Conservation (phyloP, 2,113 vertebrate genomes). For the Callipepla squamata region DNA sequence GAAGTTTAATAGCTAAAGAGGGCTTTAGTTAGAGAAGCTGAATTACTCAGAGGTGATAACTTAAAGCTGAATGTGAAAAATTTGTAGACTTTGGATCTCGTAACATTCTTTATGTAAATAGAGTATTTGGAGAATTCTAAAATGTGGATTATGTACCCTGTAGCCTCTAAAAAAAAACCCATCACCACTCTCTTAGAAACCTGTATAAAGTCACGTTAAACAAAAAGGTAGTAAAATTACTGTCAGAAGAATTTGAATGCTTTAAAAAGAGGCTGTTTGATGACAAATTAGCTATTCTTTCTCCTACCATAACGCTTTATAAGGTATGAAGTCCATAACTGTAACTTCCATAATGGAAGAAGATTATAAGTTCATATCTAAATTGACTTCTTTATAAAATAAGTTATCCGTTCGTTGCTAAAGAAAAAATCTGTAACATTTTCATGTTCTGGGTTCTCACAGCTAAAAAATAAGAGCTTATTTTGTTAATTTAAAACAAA, state of each 20-base stretch:
- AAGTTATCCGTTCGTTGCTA: neutral
- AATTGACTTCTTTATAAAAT: neutral
- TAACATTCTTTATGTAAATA: slow-evolving; percentile 8
- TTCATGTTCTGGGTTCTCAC: neutral
- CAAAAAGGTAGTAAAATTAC: neutral
- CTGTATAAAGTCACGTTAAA: neutral
- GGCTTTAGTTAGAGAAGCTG: neutral
- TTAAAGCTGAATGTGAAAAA: slow-evolving; percentile 28
- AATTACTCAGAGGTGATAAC: slow-evolving; percentile 15
- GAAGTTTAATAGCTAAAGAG: neutral
- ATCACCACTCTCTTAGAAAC: neutral
- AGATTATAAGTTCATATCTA: neutral
- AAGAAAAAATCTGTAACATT: neutral
- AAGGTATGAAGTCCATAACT: neutral
- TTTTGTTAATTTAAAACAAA: slow-evolving; percentile 29
- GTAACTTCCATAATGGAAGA: neutral
- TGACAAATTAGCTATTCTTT: neutral
- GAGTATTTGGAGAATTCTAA: slow-evolving; percentile 27
- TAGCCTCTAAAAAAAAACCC: neutral
- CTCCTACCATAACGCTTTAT: neutral
- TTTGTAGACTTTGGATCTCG: slow-evolving; percentile 26
- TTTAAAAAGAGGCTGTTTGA: neutral
- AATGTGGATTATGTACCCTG: neutral
- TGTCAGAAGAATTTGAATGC: neutral
- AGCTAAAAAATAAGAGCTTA: neutral